Evolutionary conservation across 2,797 vertebrate genomes (phyloP), one percentile per base, ranked within the genome.

Genomic region (Xenopus petersii): DNA sequence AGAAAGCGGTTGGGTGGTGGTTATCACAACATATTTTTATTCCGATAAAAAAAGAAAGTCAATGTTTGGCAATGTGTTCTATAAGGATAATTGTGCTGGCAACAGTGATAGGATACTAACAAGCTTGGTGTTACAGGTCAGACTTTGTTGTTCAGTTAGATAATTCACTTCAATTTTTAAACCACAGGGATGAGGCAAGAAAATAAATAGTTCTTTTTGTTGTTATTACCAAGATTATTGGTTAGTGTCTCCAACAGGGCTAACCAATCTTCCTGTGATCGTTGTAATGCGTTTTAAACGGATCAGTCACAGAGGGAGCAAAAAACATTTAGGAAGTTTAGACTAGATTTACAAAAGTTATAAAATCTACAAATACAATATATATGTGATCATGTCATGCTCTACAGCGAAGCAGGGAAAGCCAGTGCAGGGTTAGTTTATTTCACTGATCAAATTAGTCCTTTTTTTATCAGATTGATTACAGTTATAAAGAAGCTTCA

Each of bases 11-110:
- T 51, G 15, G 15, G 49, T 51, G 49, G 10, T 15, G 12, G 42
- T 42, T 65, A 64, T 73, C 33, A 56, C 24, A 30, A 64, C 15
- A 36, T 49, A 48, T 48, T 73, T 33, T 51, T 47, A 64, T 64
- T 10, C 16, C 33, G 30, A 73, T 64, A 69, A 73, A 69, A 69
- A 30, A 49, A 73, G 21, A 15, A 72, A 77, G 47, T 64, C 49
- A 47, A 56, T 49, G 54, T 56, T 13, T 24, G 15, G 24, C 59
- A 64, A n/a, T 58, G 33, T 56, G 59, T 58, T 59, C 47, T 58
- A 51, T 58, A 12, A 64, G 30, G 33, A 69, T 73, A 51, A 68
- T 73, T 68, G 17, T 33, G 42, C 48, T 17, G 51, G 47, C 55
- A 56, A 10, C 47, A 69, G 66, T 68, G 59, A 78, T 36, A 49